phyloP scores from a whole-genome alignment of 2,113 vertebrate species.

The Tetraodon nigroviridis region DNA sequence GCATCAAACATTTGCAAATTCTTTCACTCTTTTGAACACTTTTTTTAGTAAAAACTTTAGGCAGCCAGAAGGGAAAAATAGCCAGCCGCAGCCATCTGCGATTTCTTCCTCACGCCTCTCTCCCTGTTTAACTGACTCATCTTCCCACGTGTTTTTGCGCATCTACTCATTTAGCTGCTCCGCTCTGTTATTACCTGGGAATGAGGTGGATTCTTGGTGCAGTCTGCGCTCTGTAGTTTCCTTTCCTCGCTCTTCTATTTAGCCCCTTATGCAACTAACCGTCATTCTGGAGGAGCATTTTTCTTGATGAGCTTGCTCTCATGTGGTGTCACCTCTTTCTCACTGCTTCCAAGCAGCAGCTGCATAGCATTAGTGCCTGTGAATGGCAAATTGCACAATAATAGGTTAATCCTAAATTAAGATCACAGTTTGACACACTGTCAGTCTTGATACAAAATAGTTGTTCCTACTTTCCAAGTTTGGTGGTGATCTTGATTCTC shows the following conservation, averaged over 20 bases:
- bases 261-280: constrained; percentile 34
- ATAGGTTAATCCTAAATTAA: not conserved
- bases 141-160: constrained; percentile 38
- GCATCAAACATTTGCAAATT: constrained; percentile 32
- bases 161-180: constrained; percentile 60
- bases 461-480: constrained; percentile 16
- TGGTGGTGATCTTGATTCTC: constrained; percentile 3
- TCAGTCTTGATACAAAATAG: not conserved
- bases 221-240: constrained; percentile 42
- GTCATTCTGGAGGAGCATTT: constrained; percentile 2
- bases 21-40: constrained; percentile 37
- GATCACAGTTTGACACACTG: constrained; percentile 13
- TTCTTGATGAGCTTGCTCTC: too few species aligned
- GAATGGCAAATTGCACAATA: not conserved
- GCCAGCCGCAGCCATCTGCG: constrained; percentile 26
- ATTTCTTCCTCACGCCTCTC: constrained; percentile 39
- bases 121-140: constrained; percentile 43
- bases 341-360: not conserved
- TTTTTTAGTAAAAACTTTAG: constrained; percentile 37
- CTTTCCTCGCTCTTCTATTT: constrained; percentile 34
- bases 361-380: constrained; percentile 28
- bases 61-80: constrained; percentile 24
- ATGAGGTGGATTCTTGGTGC: constrained; percentile 36
- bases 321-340: constrained; percentile 13
- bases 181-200: constrained; percentile 65